These are phyloP conservation scores for Temnothorax curvispinosus DNA, from an alignment of 1,140 invertebrate genomes.

Conservation along the genomic window DNA sequence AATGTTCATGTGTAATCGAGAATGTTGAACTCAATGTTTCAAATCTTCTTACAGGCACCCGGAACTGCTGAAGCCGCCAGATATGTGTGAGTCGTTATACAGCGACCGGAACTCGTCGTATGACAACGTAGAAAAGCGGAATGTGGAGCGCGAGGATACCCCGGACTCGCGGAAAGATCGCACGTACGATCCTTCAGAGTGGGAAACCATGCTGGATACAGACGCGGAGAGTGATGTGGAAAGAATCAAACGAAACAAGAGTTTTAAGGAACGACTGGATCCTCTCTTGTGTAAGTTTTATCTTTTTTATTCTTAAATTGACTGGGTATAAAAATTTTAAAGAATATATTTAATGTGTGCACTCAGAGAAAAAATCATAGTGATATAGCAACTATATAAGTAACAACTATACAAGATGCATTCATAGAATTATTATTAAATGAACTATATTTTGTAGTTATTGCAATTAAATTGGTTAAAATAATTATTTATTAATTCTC, in stretches of 20 bases:
- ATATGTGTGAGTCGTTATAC: constrained; percentile 81
- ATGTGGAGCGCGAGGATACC: constrained; percentile 74
- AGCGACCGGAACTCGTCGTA: constrained; percentile 90
- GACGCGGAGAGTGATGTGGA: constrained; percentile 82
- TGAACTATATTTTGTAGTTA: no score
- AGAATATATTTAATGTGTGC: no score
- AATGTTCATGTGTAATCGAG: not conserved
- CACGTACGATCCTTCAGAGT: constrained; percentile 81
- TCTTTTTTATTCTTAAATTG: not conserved
- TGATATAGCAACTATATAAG: no score
- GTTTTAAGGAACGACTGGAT: constrained; percentile 91
- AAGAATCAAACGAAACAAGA: constrained; percentile 88
- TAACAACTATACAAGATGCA: no score
- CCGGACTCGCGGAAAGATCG: constrained; percentile 77
- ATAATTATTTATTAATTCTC: no score
- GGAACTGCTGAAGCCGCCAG: constrained; percentile 82
- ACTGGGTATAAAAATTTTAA: not conserved
- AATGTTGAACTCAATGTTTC: not conserved
- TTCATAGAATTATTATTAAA: no score
- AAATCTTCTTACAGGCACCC: constrained; percentile 78
- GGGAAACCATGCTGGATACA: constrained; percentile 82
- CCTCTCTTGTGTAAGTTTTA: constrained; percentile 89
- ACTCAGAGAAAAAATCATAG: no score
- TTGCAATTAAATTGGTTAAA: no score
- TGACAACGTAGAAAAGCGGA: constrained; percentile 89